These are phyloP conservation scores for Oxyteleia sp. DNA, from an alignment of 2,888 invertebrate species.

Conservation along the genomic window DNA sequence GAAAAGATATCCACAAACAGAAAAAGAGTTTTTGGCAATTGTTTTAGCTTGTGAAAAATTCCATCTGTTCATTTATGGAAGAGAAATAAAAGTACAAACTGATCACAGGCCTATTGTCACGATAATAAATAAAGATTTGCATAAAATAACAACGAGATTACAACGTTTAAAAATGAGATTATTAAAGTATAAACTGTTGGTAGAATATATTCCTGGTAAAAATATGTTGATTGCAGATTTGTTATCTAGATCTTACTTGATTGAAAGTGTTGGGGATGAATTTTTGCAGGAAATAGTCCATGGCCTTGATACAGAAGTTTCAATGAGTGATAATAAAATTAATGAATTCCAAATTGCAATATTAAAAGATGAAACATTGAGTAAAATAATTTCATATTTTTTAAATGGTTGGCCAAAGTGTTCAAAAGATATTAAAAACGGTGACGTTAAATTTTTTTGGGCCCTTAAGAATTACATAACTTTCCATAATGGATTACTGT, in stretches of 20 bases:
- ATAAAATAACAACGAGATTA: constrained; percentile 78
- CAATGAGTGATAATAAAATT: constrained; percentile 42
- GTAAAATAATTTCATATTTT: no score
- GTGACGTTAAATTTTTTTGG: constrained; percentile 9
- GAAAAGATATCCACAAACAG: constrained; percentile 84
- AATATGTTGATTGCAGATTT: constrained; percentile 79
- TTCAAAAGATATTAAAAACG: constrained; percentile 2
- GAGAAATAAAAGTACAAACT: constrained; percentile 75
- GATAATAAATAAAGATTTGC: constrained; percentile 77
- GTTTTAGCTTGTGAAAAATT: constrained; percentile 82
- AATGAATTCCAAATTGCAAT: constrained; percentile 41
- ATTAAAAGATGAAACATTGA: no score
- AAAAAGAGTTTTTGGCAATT: constrained; percentile 84
- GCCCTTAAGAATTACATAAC: not conserved
- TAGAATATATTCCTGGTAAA: constrained; percentile 75
- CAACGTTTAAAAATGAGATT: constrained; percentile 79
- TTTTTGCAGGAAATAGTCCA: constrained; percentile 23
- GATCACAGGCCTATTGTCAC: constrained; percentile 82
- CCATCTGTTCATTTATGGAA: constrained; percentile 80
- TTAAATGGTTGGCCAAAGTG: constrained; percentile 9
- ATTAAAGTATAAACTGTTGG: constrained; percentile 77
- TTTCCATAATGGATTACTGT: no score
- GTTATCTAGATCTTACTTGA: constrained; percentile 74
- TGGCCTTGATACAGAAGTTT: constrained; percentile 47
- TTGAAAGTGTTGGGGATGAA: constrained; percentile 19